These are phyloP conservation scores for Lanistes nyassanus DNA, from an alignment of 1,140 invertebrate genomes.

Conservation along the genomic window DNA sequence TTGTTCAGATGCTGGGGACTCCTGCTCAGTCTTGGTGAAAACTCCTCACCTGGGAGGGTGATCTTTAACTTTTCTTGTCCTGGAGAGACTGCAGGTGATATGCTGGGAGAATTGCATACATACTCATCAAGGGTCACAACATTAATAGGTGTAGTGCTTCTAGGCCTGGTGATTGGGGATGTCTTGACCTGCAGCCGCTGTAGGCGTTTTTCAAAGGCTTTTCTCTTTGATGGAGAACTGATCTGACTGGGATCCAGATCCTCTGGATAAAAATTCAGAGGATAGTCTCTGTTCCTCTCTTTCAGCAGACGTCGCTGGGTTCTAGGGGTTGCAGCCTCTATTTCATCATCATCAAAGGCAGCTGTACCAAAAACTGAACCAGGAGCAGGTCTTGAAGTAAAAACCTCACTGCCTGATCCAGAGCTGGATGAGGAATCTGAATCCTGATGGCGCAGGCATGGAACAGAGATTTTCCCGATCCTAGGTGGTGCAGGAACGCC, in stretches of 20 bases:
- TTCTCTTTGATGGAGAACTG: constrained; percentile 51
- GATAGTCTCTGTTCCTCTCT: constrained; percentile 24
- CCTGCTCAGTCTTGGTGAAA: constrained; percentile 44
- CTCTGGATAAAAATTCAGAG: constrained; percentile 32
- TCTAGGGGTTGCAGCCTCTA: constrained; percentile 27
- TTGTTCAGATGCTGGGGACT: constrained; percentile 35
- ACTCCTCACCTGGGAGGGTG: constrained; percentile 57
- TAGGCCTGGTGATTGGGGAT: constrained; percentile 85
- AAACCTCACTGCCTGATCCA: constrained; percentile 34
- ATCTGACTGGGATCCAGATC: constrained; percentile 38
- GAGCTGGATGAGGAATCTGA: constrained; percentile 37
- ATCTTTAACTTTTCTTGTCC: constrained; percentile 60
- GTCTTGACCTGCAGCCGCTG: constrained; percentile 75
- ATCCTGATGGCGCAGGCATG: constrained; percentile 21
- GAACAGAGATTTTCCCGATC: constrained; percentile 19
- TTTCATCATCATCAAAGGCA: constrained; percentile 30
- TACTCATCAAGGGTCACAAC: constrained; percentile 82
- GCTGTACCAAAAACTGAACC: constrained; percentile 22
- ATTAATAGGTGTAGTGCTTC: constrained; percentile 85
- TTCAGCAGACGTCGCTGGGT: constrained; percentile 8
- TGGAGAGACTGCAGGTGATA: constrained; percentile 38
- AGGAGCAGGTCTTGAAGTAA: constrained; percentile 24
- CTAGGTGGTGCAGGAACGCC: neutral
- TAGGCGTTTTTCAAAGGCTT: constrained; percentile 58
- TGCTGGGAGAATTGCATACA: constrained; percentile 54